Conservation (phyloP, 2,888 invertebrate genomes). For the Hypomecis atomaria region DNA sequence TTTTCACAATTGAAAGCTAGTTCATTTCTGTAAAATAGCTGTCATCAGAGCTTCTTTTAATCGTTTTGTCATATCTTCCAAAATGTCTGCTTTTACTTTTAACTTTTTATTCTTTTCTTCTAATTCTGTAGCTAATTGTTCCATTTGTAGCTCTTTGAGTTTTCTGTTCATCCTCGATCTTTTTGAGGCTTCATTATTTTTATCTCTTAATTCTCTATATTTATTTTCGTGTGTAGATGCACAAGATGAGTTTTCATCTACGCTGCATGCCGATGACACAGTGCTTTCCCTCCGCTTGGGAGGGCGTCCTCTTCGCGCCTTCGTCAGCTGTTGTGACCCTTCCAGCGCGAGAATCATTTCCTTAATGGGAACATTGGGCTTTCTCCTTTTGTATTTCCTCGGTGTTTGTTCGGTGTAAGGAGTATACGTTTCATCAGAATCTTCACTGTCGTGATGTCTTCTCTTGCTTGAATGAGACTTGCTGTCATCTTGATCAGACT, state of each 20-base stretch:
- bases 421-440: conserved; percentile 76
- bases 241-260: conserved; percentile 72
- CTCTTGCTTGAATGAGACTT: conserved; percentile 57
- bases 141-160: conserved; percentile 83
- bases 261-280: conserved; percentile 74
- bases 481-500: conserved; percentile 70
- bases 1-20: conserved; percentile 38
- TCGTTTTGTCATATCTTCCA: conserved; percentile 88
- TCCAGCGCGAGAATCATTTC: conserved; percentile 76
- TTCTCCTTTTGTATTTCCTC: conserved; percentile 68
- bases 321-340: conserved; percentile 68
- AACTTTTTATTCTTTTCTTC: conserved; percentile 87
- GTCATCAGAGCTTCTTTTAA: conserved; percentile 87
- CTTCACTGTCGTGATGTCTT: conserved; percentile 68
- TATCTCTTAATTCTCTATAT: conserved; percentile 89
- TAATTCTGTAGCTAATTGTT: conserved; percentile 80
- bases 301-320: conserved; percentile 81
- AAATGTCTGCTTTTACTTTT: conserved; percentile 86
- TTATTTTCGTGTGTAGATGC: conserved; percentile 76
- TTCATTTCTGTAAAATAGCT: conserved; percentile 85
- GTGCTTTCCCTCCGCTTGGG: conserved; percentile 80
- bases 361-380: conserved; percentile 71
- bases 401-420: conserved; percentile 66
- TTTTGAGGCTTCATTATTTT: conserved; percentile 92
- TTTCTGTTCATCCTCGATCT: conserved; percentile 90